Evolutionary conservation across 2,888 invertebrate species (phyloP).

Genomic region (Latrodectus hesperus): DNA sequence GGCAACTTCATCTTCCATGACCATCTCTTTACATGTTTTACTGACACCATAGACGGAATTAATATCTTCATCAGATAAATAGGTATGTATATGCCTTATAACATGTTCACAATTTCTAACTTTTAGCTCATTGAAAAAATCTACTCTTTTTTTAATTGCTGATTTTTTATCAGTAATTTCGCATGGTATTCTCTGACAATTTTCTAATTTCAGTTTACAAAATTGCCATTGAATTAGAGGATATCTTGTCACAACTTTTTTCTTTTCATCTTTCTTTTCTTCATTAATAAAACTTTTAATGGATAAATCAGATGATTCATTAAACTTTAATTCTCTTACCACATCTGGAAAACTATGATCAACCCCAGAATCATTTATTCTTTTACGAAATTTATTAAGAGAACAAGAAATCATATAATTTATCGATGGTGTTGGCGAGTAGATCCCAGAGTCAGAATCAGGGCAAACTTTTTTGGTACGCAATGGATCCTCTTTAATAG

Average conservation of each 20-base stretch:
- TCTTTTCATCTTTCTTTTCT: neutral
- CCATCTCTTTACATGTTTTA: conserved; percentile 28
- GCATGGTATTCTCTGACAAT: neutral
- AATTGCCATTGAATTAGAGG: neutral
- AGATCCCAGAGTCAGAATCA: neutral
- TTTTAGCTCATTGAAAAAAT: conserved; percentile 33
- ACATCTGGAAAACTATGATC: neutral
- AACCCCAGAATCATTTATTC: neutral
- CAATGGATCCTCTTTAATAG: conserved; percentile 26
- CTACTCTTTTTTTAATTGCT: neutral
- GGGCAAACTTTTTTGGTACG: neutral
- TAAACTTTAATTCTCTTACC: conserved; percentile 22
- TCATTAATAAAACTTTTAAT: neutral
- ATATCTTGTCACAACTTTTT: neutral
- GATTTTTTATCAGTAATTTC: neutral
- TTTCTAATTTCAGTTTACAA: neutral
- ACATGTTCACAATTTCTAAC: conserved; percentile 1
- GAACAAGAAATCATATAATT: neutral
- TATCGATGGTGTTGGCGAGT: neutral
- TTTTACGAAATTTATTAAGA: neutral
- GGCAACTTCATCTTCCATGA: conserved; percentile 1
- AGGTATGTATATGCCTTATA: conserved; percentile 2
- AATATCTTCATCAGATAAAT: conserved; percentile 32
- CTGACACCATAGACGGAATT: conserved; percentile 14
- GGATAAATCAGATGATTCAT: neutral